Base-by-base conservation (phyloP, 2,797 vertebrate genomes). In the Sebastes minor region DNA sequence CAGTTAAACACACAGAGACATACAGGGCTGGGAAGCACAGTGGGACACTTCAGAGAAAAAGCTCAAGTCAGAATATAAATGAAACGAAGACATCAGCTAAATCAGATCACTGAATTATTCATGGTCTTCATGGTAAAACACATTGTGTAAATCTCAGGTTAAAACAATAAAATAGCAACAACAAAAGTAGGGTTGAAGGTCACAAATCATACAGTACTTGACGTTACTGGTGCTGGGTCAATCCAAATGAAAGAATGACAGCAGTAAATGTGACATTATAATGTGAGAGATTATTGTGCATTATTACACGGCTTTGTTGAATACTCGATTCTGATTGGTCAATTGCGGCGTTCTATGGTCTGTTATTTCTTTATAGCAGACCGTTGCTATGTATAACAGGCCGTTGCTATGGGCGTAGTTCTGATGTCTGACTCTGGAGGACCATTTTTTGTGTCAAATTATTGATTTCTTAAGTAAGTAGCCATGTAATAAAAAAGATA, bases 1-100 rank as follows among this genome's bases (percentile, higher is more conserved):
- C 69, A 74, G 79, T 81, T 80, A 85, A 81, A 86, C 71, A 76
- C 65, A 83, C 55, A 78, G 53, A 82, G 71, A 82, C 33, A 75
- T 69, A 57, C 69, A 56, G 28, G 64, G 49, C 13, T 52, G 60
- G 38, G 32, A 67, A 32, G 8, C 68, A 52, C 60, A 69, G 74
- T 20, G 57, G 74, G 66, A 38, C 65, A 53, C 63, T 71, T 78
- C 3, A 46, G 56, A 84, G 42, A 10, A 76, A 67, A 72, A 65
- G 49, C 57, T 55, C 0, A 22, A 74, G 11, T 46, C 23, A 55
- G 55, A 81, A 76, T 62, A 59, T 4, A 71, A 84, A 70, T 62
- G 46, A 69, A 81, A 72, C 14, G 46, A 66, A 73, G 46, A 60
- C 25, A 49, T 71, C 30, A 63, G 33, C n/a, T 49, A 6, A 62